Percentiles rank a stretch among this genome's conserved stretches.
Conservation (phyloP, 2,888 invertebrate species). For the Synanthedon andrenaeformis region DNA sequence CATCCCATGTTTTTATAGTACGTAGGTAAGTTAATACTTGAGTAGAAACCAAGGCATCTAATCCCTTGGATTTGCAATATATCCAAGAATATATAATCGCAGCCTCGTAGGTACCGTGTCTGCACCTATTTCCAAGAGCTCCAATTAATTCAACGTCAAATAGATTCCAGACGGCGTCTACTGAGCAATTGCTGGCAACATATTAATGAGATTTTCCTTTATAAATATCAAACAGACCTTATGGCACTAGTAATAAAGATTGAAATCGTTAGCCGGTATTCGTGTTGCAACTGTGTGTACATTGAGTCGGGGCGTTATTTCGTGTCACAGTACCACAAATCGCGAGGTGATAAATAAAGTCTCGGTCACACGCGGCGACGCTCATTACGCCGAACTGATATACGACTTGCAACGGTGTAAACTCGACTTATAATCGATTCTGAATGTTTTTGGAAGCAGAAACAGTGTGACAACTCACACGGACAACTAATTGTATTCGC, state of each 20-base stretch:
- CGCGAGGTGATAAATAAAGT: slow-evolving; percentile 44
- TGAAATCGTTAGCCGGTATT: background rate
- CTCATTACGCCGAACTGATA: slow-evolving; percentile 53
- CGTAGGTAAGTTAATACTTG: no score
- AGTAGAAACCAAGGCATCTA: no score
- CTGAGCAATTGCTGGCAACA: slow-evolving; percentile 2
- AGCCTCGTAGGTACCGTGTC: background rate
- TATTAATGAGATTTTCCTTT: background rate
- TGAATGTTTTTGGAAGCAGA: slow-evolving; percentile 12
- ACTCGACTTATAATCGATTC: slow-evolving; percentile 20
- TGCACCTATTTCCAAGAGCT: slow-evolving; percentile 1
- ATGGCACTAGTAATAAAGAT: background rate
- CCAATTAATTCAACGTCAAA: slow-evolving; percentile 12
- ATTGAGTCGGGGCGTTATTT: slow-evolving; percentile 12
- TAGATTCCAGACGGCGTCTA: slow-evolving; percentile 8
- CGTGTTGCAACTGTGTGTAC: no score
- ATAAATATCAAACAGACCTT: background rate
- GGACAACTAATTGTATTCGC: slow-evolving; percentile 9
- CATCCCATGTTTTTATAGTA: no score
- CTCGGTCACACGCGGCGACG: slow-evolving; percentile 53
- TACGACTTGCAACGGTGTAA: slow-evolving; percentile 33
- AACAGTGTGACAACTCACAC: slow-evolving; percentile 7
- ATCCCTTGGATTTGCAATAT: no score
- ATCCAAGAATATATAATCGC: no score
- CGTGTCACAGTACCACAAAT: slow-evolving; percentile 56